Evolutionary conservation across 2,888 invertebrate species (phyloP).

Genomic region (Saturnia pavonia): DNA sequence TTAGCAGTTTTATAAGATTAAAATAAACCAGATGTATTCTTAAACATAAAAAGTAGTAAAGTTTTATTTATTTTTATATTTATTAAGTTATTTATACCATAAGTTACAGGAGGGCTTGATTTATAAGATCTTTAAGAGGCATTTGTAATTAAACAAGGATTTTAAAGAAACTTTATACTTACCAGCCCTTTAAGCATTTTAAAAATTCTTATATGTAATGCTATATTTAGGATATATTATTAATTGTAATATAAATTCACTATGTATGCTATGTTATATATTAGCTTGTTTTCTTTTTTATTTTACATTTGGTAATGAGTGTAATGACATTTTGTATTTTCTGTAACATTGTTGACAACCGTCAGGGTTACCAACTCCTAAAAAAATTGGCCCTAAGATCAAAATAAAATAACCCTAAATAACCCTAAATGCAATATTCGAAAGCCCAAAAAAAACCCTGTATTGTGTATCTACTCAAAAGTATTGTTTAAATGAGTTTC

Average conservation of each 20-base stretch:
- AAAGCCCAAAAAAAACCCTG: no score
- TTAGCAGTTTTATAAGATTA: background rate
- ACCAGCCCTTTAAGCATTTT: constrained; percentile 51
- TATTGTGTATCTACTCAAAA: no score
- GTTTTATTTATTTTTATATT: background rate
- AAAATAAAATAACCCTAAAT: no score
- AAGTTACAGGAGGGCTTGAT: background rate
- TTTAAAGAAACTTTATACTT: constrained; percentile 27
- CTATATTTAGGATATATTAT: background rate
- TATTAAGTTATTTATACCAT: background rate
- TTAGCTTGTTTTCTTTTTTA: background rate
- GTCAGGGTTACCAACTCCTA: no score
- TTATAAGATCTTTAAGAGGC: background rate
- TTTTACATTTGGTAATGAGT: background rate
- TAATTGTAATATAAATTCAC: background rate
- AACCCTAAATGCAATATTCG: no score
- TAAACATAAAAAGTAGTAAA: background rate
- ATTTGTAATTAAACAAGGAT: background rate
- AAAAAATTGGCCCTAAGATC: no score
- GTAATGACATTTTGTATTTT: background rate
- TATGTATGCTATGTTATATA: background rate
- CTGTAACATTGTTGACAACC: no score
- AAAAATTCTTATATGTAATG: background rate
- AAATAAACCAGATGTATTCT: background rate
- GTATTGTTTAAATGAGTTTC: no score